Evolutionary conservation across 2,888 invertebrate species (phyloP), one percentile per base, ranked within the genome.

Genomic region (Drosophila pseudotalamancana): DNA sequence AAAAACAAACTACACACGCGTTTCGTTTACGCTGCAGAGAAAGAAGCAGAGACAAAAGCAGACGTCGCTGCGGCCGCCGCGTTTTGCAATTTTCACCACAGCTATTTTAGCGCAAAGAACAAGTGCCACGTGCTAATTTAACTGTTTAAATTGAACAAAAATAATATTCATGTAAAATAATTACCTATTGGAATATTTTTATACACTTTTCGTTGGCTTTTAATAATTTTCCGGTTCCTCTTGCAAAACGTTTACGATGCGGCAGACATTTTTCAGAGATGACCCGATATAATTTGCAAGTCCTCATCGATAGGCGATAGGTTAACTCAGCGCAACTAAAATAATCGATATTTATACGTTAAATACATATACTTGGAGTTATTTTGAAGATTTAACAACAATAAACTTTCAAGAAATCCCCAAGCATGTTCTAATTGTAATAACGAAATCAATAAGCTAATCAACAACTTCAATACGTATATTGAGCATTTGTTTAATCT

Each of bases 241-340:
- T 70, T 49, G 86, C 86, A 82, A 81, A 81, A 72, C 50, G 87
- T 83, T 87, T 73, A 84, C 49, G 62, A 78, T 69, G 85, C 87
- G 88, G 82, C 86, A 82, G 81, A 79, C 76, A 77, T 79, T 54
- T 77, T 76, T 54, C 54, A 65, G 78, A 50, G 69, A 53, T 66
- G 60, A 65, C 21, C 66, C 66, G 51, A 72, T 76, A 40, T 16
- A 27, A 12, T 49, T 37, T 18, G 43, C 51, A 23, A 6, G n/a
- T 8, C 6, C 16, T 12, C 37, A 72, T 43, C 57, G 56, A 49
- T 46, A 49, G 14, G n/a, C 34, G 40, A 60, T 46, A 50, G 6
- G 3, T 11, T 2, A 11, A 19, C 8, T 4, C 3, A 18, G 16
- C 6, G 8, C 12, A 3, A 5, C 2, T 0, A 8, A 12, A n/a